phyloP scores from a whole-genome alignment of 2,888 invertebrate genomes.

The Orthosia cruda region DNA sequence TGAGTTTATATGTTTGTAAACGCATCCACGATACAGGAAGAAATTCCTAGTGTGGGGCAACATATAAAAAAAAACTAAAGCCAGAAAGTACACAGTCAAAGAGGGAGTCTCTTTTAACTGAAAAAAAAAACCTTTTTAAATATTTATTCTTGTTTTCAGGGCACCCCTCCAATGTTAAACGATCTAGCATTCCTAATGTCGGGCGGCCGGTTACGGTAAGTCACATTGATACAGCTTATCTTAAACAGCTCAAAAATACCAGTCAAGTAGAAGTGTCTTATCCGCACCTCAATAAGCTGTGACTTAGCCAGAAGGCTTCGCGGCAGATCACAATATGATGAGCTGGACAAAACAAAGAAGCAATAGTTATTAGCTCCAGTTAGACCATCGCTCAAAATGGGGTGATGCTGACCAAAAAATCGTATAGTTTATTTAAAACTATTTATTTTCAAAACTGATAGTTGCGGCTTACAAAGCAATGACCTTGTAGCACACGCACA shows the following conservation, averaged over 20 bases:
- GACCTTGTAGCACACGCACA: constrained; percentile 12
- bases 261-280: background rate
- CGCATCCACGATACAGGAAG: too few relatives aligned
- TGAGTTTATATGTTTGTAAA: too few relatives aligned
- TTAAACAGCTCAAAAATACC: background rate
- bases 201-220: constrained; percentile 84
- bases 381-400: background rate
- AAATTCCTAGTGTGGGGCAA: too few relatives aligned
- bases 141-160: constrained; percentile 75
- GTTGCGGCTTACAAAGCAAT: background rate
- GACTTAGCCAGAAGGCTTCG: background rate
- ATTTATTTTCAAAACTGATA: background rate
- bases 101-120: background rate
- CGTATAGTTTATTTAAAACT: background rate
- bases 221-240: constrained; percentile 16
- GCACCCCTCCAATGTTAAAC: constrained; percentile 84
- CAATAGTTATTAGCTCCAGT: background rate
- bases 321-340: background rate
- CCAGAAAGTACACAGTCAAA: background rate
- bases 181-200: constrained; percentile 89
- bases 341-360: background rate
- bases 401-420: background rate
- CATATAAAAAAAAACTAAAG: too few relatives aligned
- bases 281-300: background rate
- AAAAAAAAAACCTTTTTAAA: background rate